Percentiles rank a stretch among this genome's conserved stretches.
These are phyloP conservation scores for Drosophila lacertosa DNA, from an alignment of 1,140 invertebrate species.

Conservation along the genomic window DNA sequence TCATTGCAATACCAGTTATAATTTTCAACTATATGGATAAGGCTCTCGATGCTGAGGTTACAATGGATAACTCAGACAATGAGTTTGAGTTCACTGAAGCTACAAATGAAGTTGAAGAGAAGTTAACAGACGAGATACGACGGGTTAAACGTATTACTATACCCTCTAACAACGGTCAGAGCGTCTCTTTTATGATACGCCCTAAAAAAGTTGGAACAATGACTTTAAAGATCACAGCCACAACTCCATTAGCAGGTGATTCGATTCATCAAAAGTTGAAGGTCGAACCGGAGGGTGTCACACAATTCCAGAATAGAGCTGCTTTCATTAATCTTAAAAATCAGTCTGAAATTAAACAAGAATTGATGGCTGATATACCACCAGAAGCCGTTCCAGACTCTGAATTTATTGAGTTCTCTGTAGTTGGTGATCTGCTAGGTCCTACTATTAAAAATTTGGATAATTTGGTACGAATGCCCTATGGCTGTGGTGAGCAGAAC, in stretches of 20 bases:
- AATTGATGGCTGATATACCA: slow-evolving; percentile 89
- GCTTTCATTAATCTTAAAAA: slow-evolving; percentile 90
- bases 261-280: slow-evolving; percentile 88
- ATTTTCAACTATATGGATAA: slow-evolving; percentile 85
- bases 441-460: slow-evolving; percentile 91
- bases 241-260: slow-evolving; percentile 89
- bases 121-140: slow-evolving; percentile 86
- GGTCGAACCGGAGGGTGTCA: slow-evolving; percentile 92
- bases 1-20: slow-evolving; percentile 76
- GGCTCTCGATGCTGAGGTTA: slow-evolving; percentile 91
- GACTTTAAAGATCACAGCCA: slow-evolving; percentile 90
- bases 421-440: slow-evolving; percentile 91
- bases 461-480: slow-evolving; percentile 92
- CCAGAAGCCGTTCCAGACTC: slow-evolving; percentile 89
- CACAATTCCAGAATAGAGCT: slow-evolving; percentile 90
- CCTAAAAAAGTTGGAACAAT: slow-evolving; percentile 90
- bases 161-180: slow-evolving; percentile 88
- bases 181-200: slow-evolving; percentile 93
- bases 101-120: slow-evolving; percentile 85
- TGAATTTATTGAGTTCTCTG: slow-evolving; percentile 89
- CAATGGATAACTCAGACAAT: slow-evolving; percentile 91
- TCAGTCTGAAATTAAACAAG: slow-evolving; percentile 84
- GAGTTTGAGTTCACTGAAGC: slow-evolving; percentile 91
- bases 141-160: slow-evolving; percentile 88
- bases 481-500: slow-evolving; percentile 97